Base-by-base conservation (phyloP, 2,888 invertebrate species). In the Diarsia dahlii region DNA sequence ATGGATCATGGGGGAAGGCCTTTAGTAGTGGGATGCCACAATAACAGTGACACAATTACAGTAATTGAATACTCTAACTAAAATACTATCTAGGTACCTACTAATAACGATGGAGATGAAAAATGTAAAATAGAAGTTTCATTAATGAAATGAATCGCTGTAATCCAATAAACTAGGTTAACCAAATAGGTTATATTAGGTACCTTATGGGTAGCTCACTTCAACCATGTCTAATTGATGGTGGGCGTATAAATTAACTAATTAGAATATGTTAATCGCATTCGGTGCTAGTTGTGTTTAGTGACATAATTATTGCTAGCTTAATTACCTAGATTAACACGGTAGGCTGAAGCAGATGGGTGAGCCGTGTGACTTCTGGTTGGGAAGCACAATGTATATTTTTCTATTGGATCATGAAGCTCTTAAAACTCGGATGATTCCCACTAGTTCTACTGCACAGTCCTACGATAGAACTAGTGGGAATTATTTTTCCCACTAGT, bases 231-330 rank as follows among this genome's bases (percentile, higher is more conserved):
- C 34, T 52, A 64, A 67, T 82, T 67, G 68, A 52, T 48, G 20
- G 50, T 68, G 48, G n/a, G 39, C 46, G 56, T 70, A 67, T 80
- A 60, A 34, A 78, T 80, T 71, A 68, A 34, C 68, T 71, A 83
- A 71, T 68, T 56, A 65, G 78, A 66, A 69, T 65, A 45, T n/a
- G 52, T 28, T 80, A 78, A 80, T 80, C 64, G 60, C 56, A 45
- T 50, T 50, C 48, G 5, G 34, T 18, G n/a, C 12, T 69, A 68
- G 45, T 67, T 56, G 10, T 68, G 63, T 58, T 67, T 67, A 74
- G 63, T 60, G 58, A 12, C 48, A 64, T 71, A 8, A 28, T 28
- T 58, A 60, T 10, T 60, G 23, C 45, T 23, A 34, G 58, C 48
- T 15, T 64, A 65, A 54, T 65, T 65, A 82, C 18, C 5, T 18